These are phyloP conservation scores for Lutjanus campechanus DNA, from an alignment of 2,797 vertebrate species.

Conservation along the genomic window DNA sequence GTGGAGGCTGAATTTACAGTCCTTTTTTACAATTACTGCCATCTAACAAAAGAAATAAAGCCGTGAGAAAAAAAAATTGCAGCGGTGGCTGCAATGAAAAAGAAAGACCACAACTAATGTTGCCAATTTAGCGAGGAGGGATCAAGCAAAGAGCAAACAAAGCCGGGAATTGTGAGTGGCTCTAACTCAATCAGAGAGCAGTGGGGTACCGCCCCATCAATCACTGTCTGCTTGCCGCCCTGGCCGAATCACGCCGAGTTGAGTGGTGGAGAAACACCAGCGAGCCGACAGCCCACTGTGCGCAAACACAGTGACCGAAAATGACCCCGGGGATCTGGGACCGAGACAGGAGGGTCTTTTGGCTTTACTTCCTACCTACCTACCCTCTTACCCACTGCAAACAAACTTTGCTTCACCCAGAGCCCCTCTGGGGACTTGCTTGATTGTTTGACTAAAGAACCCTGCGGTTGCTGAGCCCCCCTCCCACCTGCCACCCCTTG, in stretches of 20 bases:
- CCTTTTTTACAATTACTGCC: slow-evolving; percentile 55
- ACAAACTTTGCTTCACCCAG: slow-evolving; percentile 61
- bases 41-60: slow-evolving; percentile 66
- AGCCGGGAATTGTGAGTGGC: slow-evolving; percentile 71
- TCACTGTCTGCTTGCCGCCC: slow-evolving; percentile 82
- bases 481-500: slow-evolving; percentile 36
- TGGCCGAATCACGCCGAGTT: slow-evolving; percentile 38
- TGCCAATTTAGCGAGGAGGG: slow-evolving; percentile 69
- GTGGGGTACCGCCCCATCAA: slow-evolving; percentile 79
- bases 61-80: slow-evolving; percentile 56
- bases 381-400: slow-evolving; percentile 61
- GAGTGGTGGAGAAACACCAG: slow-evolving; percentile 64
- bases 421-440: slow-evolving; percentile 47
- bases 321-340: slow-evolving; percentile 58
- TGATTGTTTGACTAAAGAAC: slow-evolving; percentile 71
- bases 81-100: slow-evolving; percentile 12
- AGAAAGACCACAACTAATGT: slow-evolving; percentile 64
- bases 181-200: slow-evolving; percentile 81
- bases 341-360: slow-evolving; percentile 18
- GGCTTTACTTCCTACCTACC: slow-evolving; percentile 51
- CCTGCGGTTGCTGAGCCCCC: slow-evolving; percentile 38
- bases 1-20: slow-evolving; percentile 59
- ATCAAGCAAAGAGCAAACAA: slow-evolving; percentile 78
- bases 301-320: slow-evolving; percentile 53
- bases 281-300: slow-evolving; percentile 48